Evolutionary conservation across 2,113 vertebrate genomes (phyloP).

Genomic region (Myotis brandtii): DNA sequence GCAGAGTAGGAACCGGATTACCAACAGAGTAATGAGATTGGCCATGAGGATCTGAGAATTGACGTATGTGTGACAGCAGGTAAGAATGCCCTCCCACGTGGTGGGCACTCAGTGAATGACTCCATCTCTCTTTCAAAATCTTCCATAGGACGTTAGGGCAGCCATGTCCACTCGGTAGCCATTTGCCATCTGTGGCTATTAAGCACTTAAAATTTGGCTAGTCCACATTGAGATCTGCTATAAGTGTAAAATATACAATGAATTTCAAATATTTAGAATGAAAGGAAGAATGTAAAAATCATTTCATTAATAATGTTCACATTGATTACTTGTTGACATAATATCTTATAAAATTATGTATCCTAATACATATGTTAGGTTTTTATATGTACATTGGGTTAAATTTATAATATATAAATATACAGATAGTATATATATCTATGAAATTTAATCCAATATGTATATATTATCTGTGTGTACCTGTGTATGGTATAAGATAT

Average conservation of each 20-base stretch:
- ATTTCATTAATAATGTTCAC: not conserved
- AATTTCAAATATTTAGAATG: not conserved
- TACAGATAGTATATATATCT: not conserved
- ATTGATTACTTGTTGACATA: not conserved
- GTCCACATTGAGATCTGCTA: not conserved
- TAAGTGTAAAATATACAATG: not conserved
- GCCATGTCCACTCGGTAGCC: rapidly evolving
- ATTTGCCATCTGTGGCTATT: not conserved
- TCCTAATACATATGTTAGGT: not conserved
- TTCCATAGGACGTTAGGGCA: not conserved
- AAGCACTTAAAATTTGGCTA: not conserved
- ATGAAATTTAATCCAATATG: not conserved
- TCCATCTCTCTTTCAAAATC: not conserved
- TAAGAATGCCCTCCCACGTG: rapidly evolving
- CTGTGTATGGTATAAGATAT: not conserved
- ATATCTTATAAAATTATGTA: not conserved
- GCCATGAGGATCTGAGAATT: not conserved
- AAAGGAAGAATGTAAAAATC: not conserved
- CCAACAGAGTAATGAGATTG: not conserved
- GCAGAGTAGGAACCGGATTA: not conserved
- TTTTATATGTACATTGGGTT: not conserved
- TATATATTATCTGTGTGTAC: not conserved
- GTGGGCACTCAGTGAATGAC: too few species aligned
- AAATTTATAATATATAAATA: not conserved
- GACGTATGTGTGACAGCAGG: rapidly evolving